Percentiles rank a stretch among this genome's conserved stretches.
phyloP scores from a whole-genome alignment of 2,888 invertebrate species.

The Drosophila kambysellisi region DNA sequence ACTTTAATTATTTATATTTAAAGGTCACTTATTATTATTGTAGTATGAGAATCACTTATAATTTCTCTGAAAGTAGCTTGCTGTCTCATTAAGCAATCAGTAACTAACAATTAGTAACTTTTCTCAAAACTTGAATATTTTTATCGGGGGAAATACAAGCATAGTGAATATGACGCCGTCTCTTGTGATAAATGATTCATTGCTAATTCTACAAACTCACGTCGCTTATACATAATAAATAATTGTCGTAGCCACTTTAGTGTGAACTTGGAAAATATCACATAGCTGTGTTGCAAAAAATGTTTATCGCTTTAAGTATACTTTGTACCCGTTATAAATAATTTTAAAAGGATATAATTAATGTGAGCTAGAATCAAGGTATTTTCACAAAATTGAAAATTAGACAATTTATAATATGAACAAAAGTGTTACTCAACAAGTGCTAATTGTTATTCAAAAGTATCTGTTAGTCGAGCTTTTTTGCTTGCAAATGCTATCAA shows the following conservation, averaged over 20 bases:
- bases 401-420: not conserved
- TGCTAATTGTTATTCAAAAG: not conserved
- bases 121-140: not conserved
- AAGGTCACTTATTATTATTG: not conserved
- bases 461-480: not conserved
- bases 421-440: not conserved
- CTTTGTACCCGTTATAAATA: not conserved
- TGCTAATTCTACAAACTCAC: not conserved
- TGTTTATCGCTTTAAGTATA: constrained; percentile 2
- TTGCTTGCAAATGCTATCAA: constrained; percentile 5
- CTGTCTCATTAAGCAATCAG: not conserved
- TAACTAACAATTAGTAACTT: no score
- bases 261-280: constrained; percentile 7
- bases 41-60: not conserved
- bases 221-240: not conserved
- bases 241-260: not conserved
- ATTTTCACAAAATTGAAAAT: not conserved
- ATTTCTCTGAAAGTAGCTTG: not conserved
- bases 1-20: not conserved
- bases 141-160: constrained; percentile 10
- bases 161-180: not conserved
- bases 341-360: not conserved
- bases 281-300: constrained; percentile 10
- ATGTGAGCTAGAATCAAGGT: not conserved
- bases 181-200: constrained; percentile 14